These are phyloP conservation scores for Chloroceryle amazona DNA, from an alignment of 2,797 vertebrate genomes.

Conservation along the genomic window DNA sequence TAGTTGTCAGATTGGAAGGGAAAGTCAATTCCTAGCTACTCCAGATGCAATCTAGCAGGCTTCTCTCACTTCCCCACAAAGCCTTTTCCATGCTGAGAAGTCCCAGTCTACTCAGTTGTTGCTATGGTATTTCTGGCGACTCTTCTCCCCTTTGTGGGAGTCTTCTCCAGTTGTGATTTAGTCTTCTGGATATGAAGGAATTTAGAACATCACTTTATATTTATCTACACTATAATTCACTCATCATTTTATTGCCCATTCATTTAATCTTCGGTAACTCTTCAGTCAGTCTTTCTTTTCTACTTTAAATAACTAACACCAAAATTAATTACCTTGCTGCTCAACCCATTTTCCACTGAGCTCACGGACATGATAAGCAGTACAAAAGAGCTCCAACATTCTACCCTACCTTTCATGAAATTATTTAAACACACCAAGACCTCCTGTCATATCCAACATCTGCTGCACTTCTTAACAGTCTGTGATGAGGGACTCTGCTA, in stretches of 20 bases:
- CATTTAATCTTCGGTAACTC: neutral
- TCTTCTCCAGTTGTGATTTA: neutral
- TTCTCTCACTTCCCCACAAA: neutral
- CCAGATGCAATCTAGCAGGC: neutral
- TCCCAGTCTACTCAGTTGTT: neutral
- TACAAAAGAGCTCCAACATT: neutral
- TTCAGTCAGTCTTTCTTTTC: neutral
- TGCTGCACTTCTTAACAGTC: neutral
- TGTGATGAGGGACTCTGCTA: neutral
- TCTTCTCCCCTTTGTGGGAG: neutral
- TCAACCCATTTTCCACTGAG: neutral
- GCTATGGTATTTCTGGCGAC: neutral
- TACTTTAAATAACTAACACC: neutral
- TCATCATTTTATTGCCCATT: neutral
- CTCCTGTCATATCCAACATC: neutral
- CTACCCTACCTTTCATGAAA: neutral
- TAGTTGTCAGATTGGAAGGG: neutral
- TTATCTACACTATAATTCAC: neutral
- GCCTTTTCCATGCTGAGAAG: neutral
- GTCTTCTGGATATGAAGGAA: neutral
- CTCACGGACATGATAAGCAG: neutral
- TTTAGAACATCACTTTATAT: neutral
- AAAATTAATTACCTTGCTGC: neutral
- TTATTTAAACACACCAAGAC: neutral
- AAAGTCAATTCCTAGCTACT: neutral